Percentiles rank a stretch among this genome's conserved stretches.
Conservation (phyloP, 2,113 vertebrate genomes). For the Helogale parvula region DNA sequence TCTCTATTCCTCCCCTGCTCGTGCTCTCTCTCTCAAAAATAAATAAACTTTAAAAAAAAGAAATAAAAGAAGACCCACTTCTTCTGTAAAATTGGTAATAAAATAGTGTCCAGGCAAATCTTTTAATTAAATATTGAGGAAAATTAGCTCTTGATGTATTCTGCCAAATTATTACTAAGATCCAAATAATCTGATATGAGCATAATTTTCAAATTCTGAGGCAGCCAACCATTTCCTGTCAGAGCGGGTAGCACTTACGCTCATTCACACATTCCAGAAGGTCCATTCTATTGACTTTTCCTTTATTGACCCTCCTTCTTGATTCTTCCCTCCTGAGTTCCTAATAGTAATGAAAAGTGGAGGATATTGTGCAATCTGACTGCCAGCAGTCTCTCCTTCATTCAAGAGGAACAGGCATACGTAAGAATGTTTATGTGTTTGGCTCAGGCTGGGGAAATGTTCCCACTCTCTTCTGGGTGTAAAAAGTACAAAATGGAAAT, state of each 20-base stretch:
- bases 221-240: not conserved
- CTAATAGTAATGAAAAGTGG: not conserved
- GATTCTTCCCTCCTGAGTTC: not conserved
- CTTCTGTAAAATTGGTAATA: not conserved
- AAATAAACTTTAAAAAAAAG: not conserved
- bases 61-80: not conserved
- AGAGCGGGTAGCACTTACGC: no score
- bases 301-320: not conserved
- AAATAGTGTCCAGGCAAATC: not conserved
- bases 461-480: not conserved
- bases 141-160: not conserved
- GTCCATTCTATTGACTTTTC: not conserved
- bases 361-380: not conserved
- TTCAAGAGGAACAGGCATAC: not conserved
- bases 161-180: slow-evolving; percentile 2
- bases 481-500: not conserved
- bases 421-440: not conserved
- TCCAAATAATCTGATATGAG: not conserved
- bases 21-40: no score
- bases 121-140: not conserved
- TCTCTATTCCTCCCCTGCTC: no score
- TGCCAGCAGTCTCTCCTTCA: not conserved
- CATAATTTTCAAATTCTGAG: not conserved
- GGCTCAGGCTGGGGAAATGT: not conserved
- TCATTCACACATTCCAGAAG: not conserved